Percentiles rank a stretch among this genome's conserved stretches.
Evolutionary conservation across 2,888 invertebrate species (phyloP).

Genomic region (Drosophila subsilvestris): DNA sequence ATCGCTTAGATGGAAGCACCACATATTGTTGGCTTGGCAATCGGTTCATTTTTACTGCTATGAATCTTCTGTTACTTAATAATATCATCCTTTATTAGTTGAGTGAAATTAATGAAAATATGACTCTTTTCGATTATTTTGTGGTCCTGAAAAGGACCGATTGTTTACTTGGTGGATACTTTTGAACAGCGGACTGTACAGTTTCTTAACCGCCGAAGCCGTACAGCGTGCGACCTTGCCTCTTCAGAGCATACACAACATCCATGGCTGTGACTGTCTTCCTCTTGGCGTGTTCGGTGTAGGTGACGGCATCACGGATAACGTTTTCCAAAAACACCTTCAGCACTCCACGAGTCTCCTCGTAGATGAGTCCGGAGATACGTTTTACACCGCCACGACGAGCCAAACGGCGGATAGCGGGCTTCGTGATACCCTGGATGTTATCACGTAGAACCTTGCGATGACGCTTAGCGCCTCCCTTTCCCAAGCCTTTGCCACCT

Average conservation of each 20-base stretch:
- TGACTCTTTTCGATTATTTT: background rate
- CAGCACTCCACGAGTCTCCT: conserved; percentile 90
- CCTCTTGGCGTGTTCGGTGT: conserved; percentile 91
- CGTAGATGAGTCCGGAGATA: conserved; percentile 91
- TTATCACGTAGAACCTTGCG: conserved; percentile 91
- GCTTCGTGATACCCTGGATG: conserved; percentile 92
- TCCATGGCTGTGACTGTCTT: conserved; percentile 87
- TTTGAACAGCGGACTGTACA: no score
- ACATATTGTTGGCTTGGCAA: no score
- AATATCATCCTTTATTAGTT: no score
- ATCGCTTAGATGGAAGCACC: background rate
- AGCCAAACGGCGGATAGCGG: conserved; percentile 90
- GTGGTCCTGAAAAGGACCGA: conserved; percentile 8
- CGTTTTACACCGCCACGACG: conserved; percentile 89
- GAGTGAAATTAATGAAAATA: background rate
- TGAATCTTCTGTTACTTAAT: no score
- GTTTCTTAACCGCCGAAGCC: conserved; percentile 14
- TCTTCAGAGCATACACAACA: conserved; percentile 91
- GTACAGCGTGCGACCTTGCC: conserved; percentile 87
- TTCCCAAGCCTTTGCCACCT: conserved; percentile 91
- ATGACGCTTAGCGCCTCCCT: conserved; percentile 93
- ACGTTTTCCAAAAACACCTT: conserved; percentile 87
- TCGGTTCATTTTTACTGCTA: no score
- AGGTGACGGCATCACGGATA: conserved; percentile 91
- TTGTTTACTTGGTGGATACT: no score